Evolutionary conservation across 2,888 invertebrate genomes (phyloP).

Genomic region (Eupithecia insigniata): DNA sequence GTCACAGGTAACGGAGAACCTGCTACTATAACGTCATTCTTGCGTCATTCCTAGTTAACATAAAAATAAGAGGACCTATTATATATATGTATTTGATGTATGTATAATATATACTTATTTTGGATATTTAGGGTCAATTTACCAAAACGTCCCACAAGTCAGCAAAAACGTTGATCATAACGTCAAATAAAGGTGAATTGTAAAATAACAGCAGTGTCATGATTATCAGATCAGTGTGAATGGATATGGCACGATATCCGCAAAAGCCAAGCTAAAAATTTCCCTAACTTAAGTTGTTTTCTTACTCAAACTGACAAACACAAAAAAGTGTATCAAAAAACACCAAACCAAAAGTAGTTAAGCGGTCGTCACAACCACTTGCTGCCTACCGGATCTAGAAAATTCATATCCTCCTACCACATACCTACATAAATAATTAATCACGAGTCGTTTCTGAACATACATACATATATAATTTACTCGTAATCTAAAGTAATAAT

Average conservation of each 20-base stretch:
- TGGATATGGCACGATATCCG: too few relatives aligned
- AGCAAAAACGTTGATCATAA: background rate
- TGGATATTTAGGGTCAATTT: background rate
- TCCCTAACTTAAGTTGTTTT: background rate
- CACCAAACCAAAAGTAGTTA: background rate
- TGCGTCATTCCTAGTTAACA: background rate
- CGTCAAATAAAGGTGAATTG: background rate
- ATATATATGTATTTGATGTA: too few relatives aligned
- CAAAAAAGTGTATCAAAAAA: slow-evolving; percentile 2
- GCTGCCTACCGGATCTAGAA: slow-evolving; percentile 7
- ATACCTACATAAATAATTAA: background rate
- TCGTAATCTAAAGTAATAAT: background rate
- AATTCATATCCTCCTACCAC: background rate
- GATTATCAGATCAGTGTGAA: background rate
- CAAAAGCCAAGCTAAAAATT: background rate
- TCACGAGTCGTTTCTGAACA: background rate
- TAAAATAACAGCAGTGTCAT: background rate
- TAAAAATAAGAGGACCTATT: background rate
- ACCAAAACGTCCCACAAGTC: background rate
- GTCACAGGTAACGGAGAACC: background rate
- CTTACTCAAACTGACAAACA: background rate
- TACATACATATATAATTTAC: background rate
- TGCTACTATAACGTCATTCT: background rate
- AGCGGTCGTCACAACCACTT: background rate
- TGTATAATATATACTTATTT: background rate